phyloP scores from a whole-genome alignment of 2,888 invertebrate genomes.

The Cantharis flavilabris region DNA sequence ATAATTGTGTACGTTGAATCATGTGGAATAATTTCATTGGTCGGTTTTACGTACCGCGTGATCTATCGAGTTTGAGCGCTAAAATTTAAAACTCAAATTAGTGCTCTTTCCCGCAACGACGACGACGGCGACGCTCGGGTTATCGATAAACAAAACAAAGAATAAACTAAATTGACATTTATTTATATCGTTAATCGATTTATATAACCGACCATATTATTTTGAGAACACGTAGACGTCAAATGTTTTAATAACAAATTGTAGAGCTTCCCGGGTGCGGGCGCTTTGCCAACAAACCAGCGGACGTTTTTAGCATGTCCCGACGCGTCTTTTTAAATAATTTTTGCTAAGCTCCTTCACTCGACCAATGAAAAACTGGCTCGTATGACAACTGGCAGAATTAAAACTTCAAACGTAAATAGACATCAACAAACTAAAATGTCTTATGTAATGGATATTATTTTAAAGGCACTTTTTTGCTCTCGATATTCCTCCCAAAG shows the following conservation, averaged over 20 bases:
- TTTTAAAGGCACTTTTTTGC: background rate
- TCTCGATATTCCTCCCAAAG: background rate
- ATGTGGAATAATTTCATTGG: conserved; percentile 61
- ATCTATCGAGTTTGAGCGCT: conserved; percentile 31
- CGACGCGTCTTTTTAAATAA: conserved; percentile 71
- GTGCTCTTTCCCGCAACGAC: background rate
- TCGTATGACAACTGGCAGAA: conserved; percentile 40
- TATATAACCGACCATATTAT: conserved; percentile 31
- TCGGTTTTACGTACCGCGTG: conserved; percentile 30
- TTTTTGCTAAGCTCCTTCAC: conserved; percentile 71
- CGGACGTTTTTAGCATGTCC: conserved; percentile 42
- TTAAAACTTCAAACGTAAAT: conserved; percentile 31
- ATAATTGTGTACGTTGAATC: conserved; percentile 42
- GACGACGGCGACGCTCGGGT: conserved; percentile 4
- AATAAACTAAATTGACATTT: conserved; percentile 39
- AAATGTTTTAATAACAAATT: conserved; percentile 32
- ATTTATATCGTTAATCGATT: conserved; percentile 16
- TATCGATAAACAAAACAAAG: background rate
- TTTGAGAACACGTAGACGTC: conserved; percentile 27
- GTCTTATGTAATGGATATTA: conserved; percentile 1
- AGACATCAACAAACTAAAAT: conserved; percentile 27
- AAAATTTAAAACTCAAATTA: conserved; percentile 22
- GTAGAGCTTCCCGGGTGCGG: conserved; percentile 39
- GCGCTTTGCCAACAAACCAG: conserved; percentile 40
- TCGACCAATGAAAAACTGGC: conserved; percentile 36